These are phyloP conservation scores for Psylliodes chrysocephalus DNA, from an alignment of 2,888 invertebrate genomes.

Conservation along the genomic window DNA sequence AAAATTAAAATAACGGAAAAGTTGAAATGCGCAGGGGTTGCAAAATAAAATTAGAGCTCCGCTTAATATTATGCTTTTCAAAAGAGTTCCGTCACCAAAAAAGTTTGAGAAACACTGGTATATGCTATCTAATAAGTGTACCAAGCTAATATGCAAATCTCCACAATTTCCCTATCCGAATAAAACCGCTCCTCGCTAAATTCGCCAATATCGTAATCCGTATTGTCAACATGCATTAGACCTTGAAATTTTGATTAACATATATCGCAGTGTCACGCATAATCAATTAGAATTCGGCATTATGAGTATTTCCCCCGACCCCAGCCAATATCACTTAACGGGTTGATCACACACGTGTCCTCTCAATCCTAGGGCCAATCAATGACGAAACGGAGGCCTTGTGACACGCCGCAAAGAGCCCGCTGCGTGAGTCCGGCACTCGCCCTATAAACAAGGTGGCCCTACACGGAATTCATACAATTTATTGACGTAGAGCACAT, in stretches of 20 bases:
- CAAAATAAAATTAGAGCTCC: too few relatives aligned
- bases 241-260: conserved; percentile 26
- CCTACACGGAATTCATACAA: too few relatives aligned
- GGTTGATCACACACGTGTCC: conserved; percentile 53
- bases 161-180: too few relatives aligned
- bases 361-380: conserved; percentile 44
- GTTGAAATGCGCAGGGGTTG: too few relatives aligned
- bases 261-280: conserved; percentile 24
- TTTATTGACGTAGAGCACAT: too few relatives aligned
- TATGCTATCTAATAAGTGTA: too few relatives aligned
- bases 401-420: conserved; percentile 22
- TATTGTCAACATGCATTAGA: conserved; percentile 15
- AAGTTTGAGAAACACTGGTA: too few relatives aligned
- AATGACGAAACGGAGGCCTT: conserved; percentile 6
- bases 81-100: too few relatives aligned
- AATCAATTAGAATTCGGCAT: conserved; percentile 22
- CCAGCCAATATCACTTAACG: conserved; percentile 50
- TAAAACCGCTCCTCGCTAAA: neutral
- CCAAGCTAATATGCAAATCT: too few relatives aligned
- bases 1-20: too few relatives aligned
- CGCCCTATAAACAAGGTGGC: neutral
- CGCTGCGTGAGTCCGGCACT: neutral
- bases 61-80: too few relatives aligned
- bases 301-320: conserved; percentile 19
- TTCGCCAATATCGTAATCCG: neutral